These are phyloP conservation scores for Athetis lepigone DNA, from an alignment of 2,888 invertebrate species.

Conservation along the genomic window DNA sequence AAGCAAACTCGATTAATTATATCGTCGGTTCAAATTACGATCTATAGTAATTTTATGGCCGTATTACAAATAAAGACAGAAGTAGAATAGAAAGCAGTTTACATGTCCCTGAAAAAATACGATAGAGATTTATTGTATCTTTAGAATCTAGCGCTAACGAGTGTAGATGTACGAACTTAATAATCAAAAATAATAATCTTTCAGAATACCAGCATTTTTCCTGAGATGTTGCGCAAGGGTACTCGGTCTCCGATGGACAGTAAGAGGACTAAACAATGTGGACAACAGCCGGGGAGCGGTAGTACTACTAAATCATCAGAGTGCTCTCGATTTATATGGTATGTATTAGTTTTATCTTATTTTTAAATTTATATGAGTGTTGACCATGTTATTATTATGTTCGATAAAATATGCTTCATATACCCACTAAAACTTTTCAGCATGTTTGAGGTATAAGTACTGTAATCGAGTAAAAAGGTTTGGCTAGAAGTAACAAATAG, in stretches of 20 bases:
- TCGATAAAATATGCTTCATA: too few relatives aligned
- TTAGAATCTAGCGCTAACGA: background rate
- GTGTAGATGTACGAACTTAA: too few relatives aligned
- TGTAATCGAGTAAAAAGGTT: background rate
- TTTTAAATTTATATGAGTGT: too few relatives aligned
- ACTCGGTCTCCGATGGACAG: constrained; percentile 93
- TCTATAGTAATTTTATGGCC: too few relatives aligned
- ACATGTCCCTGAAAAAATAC: too few relatives aligned
- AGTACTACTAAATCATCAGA: constrained; percentile 97
- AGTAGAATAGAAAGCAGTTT: too few relatives aligned
- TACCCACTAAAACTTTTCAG: background rate
- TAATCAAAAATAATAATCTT: constrained; percentile 6
- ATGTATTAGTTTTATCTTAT: constrained; percentile 69
- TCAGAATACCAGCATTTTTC: constrained; percentile 93
- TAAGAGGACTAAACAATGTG: constrained; percentile 95
- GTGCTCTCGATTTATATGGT: constrained; percentile 96
- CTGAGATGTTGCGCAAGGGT: constrained; percentile 89
- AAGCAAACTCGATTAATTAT: too few relatives aligned
- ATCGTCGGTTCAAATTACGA: too few relatives aligned
- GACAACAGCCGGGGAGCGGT: constrained; percentile 94
- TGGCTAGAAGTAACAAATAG: background rate
- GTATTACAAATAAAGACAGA: too few relatives aligned
- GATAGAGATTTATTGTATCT: too few relatives aligned
- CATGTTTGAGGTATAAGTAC: too few relatives aligned
- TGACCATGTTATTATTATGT: too few relatives aligned